Percentiles rank a stretch among this genome's conserved stretches.
These are phyloP conservation scores for Xiphophorus maculatus DNA, from an alignment of 2,113 vertebrate species.

Conservation along the genomic window DNA sequence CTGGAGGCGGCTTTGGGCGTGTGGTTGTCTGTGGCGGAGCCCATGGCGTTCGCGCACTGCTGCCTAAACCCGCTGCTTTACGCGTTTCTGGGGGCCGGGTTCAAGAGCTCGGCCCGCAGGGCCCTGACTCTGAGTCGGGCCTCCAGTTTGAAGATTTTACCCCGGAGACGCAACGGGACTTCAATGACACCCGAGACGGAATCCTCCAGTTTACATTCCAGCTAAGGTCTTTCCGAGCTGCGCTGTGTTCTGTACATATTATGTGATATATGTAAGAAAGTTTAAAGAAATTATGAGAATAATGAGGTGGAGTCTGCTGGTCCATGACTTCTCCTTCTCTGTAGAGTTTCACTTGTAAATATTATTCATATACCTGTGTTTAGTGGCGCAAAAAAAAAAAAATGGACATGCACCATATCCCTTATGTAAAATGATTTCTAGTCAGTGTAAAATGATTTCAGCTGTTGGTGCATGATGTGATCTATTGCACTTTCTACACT, in stretches of 20 bases:
- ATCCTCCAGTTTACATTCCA: conserved; percentile 97
- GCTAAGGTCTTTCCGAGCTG: conserved; percentile 73
- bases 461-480: too few relatives aligned
- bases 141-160: conserved; percentile 94
- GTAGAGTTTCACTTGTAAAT: conserved; percentile 55
- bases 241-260: conserved; percentile 20
- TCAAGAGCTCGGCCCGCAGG: conserved; percentile 94
- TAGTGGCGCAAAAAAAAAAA: too few relatives aligned
- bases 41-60: conserved; percentile 95
- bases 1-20: conserved; percentile 84
- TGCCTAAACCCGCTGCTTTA: conserved; percentile 98
- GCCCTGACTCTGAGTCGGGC: conserved; percentile 90
- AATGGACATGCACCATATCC: too few relatives aligned
- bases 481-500: too few relatives aligned
- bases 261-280: conserved; percentile 1
- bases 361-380: conserved; percentile 22
- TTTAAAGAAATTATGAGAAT: conserved; percentile 25
- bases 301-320: conserved; percentile 67
- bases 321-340: conserved; percentile 49
- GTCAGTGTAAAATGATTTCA: too few relatives aligned
- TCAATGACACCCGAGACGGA: conserved; percentile 97
- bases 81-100: conserved; percentile 95
- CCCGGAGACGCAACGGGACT: conserved; percentile 88
- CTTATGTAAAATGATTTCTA: too few relatives aligned
- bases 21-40: conserved; percentile 92